Evolutionary conservation across 2,888 invertebrate species (phyloP), one percentile per base, ranked within the genome.

Genomic region (Coelogynopora nodosa): DNA sequence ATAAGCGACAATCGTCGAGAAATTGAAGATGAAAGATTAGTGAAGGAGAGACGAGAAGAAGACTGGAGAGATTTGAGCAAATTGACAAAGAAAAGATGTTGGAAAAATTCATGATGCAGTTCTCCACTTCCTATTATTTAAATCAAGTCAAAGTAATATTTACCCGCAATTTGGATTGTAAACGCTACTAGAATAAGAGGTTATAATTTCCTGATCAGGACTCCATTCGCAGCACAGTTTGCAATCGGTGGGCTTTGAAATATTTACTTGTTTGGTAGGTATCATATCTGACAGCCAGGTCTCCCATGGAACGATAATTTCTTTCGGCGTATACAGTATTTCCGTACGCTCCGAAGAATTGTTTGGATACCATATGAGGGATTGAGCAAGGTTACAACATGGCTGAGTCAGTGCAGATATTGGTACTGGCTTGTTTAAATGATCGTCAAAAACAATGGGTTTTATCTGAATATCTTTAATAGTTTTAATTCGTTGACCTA

Each of bases 251-350:
- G 84, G 84, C 10, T 49, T 30, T 80, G 29, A 31, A 28, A 49
- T 67, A 30, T 84, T 84, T n/a, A 84, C 49, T 1, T 28, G 49
- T 80, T 31, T 0, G 28, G n/a, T 49, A 13, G 29, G 84, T 1
- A 29, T 67, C 86, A 86, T 86, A 18, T 85, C 49, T 28, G 49
- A 28, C 13, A 86, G 23, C 86, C 86, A 86, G 27, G 86, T 26
- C 18, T 86, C 82, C 86, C 86, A 86, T n/a, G 86, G 86, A 30
- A 86, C 86, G 67, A 86, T 86, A 29, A 86, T 86, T 27, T 86
- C 30, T 27, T 86, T 86, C 27, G 86, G 86, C 18, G 86, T 49
- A 5, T 86, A 67, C 23, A 86, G 27, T 28, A 86, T 86, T 86
- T 86, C 86, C 0, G 86, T 29, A 26, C 27, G 23, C 26, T 30